Evolutionary conservation across 1,140 invertebrate genomes (phyloP).

Genomic region (Branchinecta lindahli): DNA sequence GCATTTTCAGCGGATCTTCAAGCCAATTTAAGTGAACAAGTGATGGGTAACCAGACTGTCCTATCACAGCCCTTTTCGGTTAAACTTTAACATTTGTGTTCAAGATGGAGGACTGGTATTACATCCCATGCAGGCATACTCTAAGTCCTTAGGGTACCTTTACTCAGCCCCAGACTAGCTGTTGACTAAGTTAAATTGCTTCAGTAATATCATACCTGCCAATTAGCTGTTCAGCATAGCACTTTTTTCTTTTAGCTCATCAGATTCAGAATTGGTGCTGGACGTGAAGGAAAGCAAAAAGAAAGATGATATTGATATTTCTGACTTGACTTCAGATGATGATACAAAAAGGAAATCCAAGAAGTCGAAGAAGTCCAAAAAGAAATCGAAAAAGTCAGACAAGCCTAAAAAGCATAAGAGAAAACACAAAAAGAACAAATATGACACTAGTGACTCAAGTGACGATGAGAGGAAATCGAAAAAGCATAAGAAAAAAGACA

Average conservation of each 20-base stretch:
- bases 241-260: not conserved
- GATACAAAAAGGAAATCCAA: not conserved
- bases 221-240: no score
- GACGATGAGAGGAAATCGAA: not conserved
- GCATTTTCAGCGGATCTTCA: no score
- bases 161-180: no score
- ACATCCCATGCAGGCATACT: no score
- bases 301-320: not conserved
- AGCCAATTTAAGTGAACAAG: no score
- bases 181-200: no score
- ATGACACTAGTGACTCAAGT: not conserved
- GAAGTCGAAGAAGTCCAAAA: not conserved
- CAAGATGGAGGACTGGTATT: no score
- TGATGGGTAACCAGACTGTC: no score
- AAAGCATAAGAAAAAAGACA: not conserved
- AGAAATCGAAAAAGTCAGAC: not conserved
- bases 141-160: no score
- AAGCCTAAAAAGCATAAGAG: conserved; percentile 1
- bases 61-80: no score
- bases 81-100: no score
- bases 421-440: not conserved
- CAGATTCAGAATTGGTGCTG: not conserved
- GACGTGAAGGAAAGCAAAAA: not conserved
- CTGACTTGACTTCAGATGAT: not conserved
- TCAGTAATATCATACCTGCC: no score